Conservation (phyloP, 2,888 invertebrate genomes). For the Slavum lentiscoides region DNA sequence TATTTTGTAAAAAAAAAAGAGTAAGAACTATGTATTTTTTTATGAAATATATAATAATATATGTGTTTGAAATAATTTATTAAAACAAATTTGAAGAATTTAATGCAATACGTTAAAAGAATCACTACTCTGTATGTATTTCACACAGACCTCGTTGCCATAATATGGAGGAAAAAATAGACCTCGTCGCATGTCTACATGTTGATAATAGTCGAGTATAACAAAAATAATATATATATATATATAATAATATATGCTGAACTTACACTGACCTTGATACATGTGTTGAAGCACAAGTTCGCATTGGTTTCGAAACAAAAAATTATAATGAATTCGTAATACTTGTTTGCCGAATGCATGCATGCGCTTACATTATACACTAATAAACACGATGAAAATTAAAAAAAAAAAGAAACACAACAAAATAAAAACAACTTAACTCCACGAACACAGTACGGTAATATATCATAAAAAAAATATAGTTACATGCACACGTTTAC, state of each 20-base stretch:
- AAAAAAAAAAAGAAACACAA: background rate
- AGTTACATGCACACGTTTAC: slow-evolving; percentile 15
- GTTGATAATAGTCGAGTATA: background rate
- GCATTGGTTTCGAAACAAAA: slow-evolving; percentile 8
- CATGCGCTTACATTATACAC: slow-evolving; percentile 7
- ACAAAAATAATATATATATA: background rate
- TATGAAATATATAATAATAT: no score
- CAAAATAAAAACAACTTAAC: background rate
- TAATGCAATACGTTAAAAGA: no score
- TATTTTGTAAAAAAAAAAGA: no score
- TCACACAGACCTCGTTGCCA: no score
- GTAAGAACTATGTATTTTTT: no score
- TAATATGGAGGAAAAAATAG: no score
- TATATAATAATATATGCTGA: background rate
- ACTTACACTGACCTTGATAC: slow-evolving; percentile 30
- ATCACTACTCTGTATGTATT: no score
- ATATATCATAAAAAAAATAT: background rate
- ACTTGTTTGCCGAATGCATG: slow-evolving; percentile 15
- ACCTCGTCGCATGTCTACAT: no score
- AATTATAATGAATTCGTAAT: background rate
- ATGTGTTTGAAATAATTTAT: no score
- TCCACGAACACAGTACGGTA: background rate
- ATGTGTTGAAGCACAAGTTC: slow-evolving; percentile 3
- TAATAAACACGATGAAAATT: slow-evolving; percentile 16
- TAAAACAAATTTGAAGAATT: no score